A percentile compares a stretch with the other conserved stretches of the same genome.
phyloP scores from a whole-genome alignment of 2,888 invertebrate species.

The Himalopsyche japonica region DNA sequence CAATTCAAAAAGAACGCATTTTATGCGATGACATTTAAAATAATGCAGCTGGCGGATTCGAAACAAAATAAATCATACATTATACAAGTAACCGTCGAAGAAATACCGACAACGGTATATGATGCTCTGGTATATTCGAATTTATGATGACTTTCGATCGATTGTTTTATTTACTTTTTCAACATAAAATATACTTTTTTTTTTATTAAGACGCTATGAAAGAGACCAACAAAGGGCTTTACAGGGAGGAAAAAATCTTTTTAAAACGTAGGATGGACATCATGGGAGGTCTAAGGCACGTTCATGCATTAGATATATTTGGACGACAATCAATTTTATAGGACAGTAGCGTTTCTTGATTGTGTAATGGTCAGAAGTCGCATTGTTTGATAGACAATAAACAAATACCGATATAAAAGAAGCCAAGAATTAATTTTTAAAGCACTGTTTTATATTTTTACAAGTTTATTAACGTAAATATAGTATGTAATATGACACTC shows the following conservation, averaged over 20 bases:
- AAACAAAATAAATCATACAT: conserved; percentile 35
- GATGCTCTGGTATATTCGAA: conserved; percentile 17
- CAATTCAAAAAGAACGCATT: neutral
- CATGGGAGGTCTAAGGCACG: neutral
- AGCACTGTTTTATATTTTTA: neutral
- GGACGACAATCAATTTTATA: neutral
- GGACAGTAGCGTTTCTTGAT: neutral
- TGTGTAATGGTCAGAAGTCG: neutral
- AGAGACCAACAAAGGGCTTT: neutral
- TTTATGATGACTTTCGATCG: conserved; percentile 25
- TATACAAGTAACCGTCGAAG: conserved; percentile 27
- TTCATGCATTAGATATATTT: neutral
- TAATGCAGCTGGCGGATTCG: conserved; percentile 23
- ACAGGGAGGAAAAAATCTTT: neutral
- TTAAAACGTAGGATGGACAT: neutral
- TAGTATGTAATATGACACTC: neutral
- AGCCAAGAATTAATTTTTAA: neutral
- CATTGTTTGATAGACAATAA: neutral
- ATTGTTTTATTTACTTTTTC: conserved; percentile 15
- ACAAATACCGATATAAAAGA: neutral
- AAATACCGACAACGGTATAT: conserved; percentile 9
- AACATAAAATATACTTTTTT: neutral
- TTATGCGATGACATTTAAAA: neutral
- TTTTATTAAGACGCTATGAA: neutral
- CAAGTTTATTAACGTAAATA: neutral